Percentiles rank a stretch among this genome's conserved stretches.
Evolutionary conservation across 2,797 vertebrate genomes (phyloP).

Genomic region (Cyprinodon diabolis): DNA sequence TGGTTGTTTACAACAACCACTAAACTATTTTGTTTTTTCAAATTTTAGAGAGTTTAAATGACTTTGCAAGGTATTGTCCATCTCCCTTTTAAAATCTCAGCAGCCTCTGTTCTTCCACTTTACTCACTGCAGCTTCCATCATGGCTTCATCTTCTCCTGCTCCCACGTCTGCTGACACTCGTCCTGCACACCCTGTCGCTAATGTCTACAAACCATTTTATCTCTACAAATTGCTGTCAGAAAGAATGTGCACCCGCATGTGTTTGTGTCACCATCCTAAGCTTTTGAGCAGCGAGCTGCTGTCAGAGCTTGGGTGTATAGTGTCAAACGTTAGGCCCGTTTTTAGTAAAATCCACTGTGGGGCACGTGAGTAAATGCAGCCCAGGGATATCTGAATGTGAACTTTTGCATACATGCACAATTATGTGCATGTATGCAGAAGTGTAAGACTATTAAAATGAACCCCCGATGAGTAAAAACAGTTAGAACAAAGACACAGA

Average conservation of each 20-base stretch:
- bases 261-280: conserved; percentile 51
- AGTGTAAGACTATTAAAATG: conserved; percentile 20
- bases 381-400: conserved; percentile 35
- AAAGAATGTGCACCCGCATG: conserved; percentile 27
- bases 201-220: conserved; percentile 62
- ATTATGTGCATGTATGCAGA: conserved; percentile 28
- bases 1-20: neutral
- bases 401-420: conserved; percentile 29
- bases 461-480: conserved; percentile 54
- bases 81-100: neutral
- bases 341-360: conserved; percentile 52
- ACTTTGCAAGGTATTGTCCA: neutral
- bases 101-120: conserved; percentile 16
- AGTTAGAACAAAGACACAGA: conserved; percentile 27
- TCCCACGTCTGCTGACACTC: conserved; percentile 54
- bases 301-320: conserved; percentile 33
- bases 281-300: conserved; percentile 56
- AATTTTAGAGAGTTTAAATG: neutral
- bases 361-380: conserved; percentile 54
- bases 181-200: conserved; percentile 41
- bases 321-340: conserved; percentile 44
- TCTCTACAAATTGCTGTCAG: conserved; percentile 63
- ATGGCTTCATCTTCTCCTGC: conserved; percentile 30
- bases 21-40: neutral
- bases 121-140: conserved; percentile 28